Evolutionary conservation across 2,113 vertebrate species (phyloP), one percentile per base, ranked within the genome.

Genomic region (Spilogale gracilis): DNA sequence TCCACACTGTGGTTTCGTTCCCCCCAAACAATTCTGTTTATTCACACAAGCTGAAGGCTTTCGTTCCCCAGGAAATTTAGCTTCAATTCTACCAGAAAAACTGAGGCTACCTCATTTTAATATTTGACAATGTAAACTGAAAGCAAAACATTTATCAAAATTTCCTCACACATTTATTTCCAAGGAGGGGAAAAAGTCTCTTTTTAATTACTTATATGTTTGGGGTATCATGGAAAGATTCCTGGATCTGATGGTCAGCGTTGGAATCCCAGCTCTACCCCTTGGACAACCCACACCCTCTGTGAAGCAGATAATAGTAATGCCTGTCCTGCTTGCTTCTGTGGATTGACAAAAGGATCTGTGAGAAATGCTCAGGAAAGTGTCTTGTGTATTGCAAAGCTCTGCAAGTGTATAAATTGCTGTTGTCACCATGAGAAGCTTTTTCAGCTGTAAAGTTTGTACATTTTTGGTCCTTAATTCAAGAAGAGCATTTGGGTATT

Each of bases 401-500:
- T 79, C 54, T 58, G 92, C 27, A 83, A n/a, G 52, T 74, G 6
- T 96, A 23, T 95, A 74, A 79, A 60, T 81, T 93, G 67, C 61
- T 96, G 6, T 74, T 67, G 71, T 86, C 84, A 32, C 60, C 21
- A 6, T 61, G 61, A 88, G 27, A 91, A 73, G n/a, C 20, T 61
- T 87, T 94, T 85, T 58, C 45, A 69, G 32, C 38, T 89, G 85
- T 82, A 85, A 71, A 17, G 0, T 92, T 94, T 85, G 82, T 71
- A 58, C 91, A 80, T 58, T 82, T 87, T 92, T 87, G 79, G 13
- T 97, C 45, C 78, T 74, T 95, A 96, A 87, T 94, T 96, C 38
- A 86, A 85, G 89, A 95, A 97, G 45, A 96, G 27, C 38, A 71
- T 93, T 95, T 95, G 82, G 65, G 38, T 80, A 61, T 93, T 76